phyloP scores from a whole-genome alignment of 2,113 vertebrate species.

The Coracopsis vasa region DNA sequence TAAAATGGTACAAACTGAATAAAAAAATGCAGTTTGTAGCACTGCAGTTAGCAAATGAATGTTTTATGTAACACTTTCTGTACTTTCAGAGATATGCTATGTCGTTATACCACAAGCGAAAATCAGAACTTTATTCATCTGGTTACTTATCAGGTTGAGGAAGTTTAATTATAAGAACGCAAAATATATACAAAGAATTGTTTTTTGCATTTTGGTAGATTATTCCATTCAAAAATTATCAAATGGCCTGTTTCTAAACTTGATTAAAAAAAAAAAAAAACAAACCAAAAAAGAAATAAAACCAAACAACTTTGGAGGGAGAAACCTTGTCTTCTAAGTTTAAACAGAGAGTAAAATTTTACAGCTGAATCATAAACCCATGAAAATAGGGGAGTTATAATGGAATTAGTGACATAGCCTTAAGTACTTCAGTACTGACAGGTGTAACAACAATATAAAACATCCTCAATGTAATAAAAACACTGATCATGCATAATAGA shows the following conservation, averaged over 20 bases:
- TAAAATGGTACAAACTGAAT: background rate
- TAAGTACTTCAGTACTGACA: background rate
- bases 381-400: background rate
- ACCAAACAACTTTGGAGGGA: background rate
- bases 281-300: background rate
- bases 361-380: background rate
- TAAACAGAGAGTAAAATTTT: background rate
- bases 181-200: background rate
- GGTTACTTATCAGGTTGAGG: background rate
- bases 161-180: background rate
- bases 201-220: background rate
- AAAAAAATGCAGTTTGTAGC: background rate
- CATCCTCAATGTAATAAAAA: background rate
- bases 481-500: background rate
- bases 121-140: background rate
- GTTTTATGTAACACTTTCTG: background rate
- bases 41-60: background rate
- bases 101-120: background rate
- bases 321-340: background rate
- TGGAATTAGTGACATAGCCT: background rate
- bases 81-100: background rate
- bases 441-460: background rate
- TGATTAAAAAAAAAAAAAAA: background rate
- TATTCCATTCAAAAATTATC: background rate
- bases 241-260: background rate